Evolutionary conservation across 2,888 invertebrate genomes (phyloP), one percentile per base, ranked within the genome.

Genomic region (Leptura quadrifasciata): DNA sequence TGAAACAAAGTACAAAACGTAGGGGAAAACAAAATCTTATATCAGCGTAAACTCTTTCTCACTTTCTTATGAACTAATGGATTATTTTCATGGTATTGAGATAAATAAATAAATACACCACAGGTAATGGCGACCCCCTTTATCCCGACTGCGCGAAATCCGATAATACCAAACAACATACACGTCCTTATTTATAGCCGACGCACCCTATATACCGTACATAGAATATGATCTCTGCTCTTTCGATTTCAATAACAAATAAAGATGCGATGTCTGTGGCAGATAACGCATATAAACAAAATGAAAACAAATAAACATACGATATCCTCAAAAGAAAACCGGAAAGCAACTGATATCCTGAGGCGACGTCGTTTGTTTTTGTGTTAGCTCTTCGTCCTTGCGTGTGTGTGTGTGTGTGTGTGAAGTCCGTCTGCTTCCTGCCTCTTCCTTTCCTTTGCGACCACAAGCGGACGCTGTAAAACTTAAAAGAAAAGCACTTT

Each of bases 211-310:
- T 60, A 60, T 31, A 60, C 1, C 9, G 2, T 27, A 21, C 17
- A 27, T 27, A 31, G n/a, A 27, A 27, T 8, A 60, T n/a, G 10
- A 60, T n/a, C 47, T 60, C n/a, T 27, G 24, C n/a, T 52, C 52
- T 67, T 69, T 60, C 58, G 58, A 47, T 57, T 57, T 39, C 39
- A 47, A 69, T 39, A 58, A 69, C 54, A 35, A 68, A 57, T 35
- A 27, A 69, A 58, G 47, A 47, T 63, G 21, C 15, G 74, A 74
- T 69, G 74, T 69, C 69, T 21, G 35, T 24, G 63, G 61, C 74
- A 74, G 74, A 74, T 74, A 74, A 69, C 74, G 69, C 69, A 54
- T 58, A 69, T 58, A 69, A 69, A 69, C 69, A 69, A 74, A 74
- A 54, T 55, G 27, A 74, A 69, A 74, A 69, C 54, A 61, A 69